These are phyloP conservation scores for Chrysodeixis includens DNA, from an alignment of 2,888 invertebrate species.

Conservation along the genomic window DNA sequence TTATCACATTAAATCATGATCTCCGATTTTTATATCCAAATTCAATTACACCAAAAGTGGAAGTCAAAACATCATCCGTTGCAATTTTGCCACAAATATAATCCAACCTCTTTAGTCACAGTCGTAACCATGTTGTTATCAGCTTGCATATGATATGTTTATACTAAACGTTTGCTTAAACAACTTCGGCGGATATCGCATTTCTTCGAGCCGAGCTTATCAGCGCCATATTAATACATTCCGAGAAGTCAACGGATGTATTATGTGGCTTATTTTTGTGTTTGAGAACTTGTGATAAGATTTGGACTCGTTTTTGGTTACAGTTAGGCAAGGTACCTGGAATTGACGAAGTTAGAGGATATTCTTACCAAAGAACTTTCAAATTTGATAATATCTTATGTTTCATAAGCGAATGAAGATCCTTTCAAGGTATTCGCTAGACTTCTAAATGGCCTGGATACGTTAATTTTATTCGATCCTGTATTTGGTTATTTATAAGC, in stretches of 20 bases:
- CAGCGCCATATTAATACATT: slow-evolving; percentile 61
- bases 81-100: slow-evolving; percentile 27
- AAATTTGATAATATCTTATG: not conserved
- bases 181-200: slow-evolving; percentile 70
- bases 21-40: not conserved
- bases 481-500: no score
- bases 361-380: no score
- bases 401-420: no score
- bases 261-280: slow-evolving; percentile 33
- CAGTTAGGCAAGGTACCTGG: slow-evolving; percentile 25
- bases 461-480: no score
- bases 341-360: not conserved
- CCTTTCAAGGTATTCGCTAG: no score
- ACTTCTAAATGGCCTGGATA: no score
- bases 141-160: slow-evolving; percentile 59
- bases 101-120: slow-evolving; percentile 18
- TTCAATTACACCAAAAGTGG: not conserved
- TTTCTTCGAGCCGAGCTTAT: slow-evolving; percentile 70
- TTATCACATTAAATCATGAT: no score
- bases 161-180: slow-evolving; percentile 60
- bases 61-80: not conserved
- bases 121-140: slow-evolving; percentile 47
- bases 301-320: not conserved
- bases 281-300: slow-evolving; percentile 34
- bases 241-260: slow-evolving; percentile 61